phyloP scores from a whole-genome alignment of 1,140 invertebrate species.

The Drosophila rufa region DNA sequence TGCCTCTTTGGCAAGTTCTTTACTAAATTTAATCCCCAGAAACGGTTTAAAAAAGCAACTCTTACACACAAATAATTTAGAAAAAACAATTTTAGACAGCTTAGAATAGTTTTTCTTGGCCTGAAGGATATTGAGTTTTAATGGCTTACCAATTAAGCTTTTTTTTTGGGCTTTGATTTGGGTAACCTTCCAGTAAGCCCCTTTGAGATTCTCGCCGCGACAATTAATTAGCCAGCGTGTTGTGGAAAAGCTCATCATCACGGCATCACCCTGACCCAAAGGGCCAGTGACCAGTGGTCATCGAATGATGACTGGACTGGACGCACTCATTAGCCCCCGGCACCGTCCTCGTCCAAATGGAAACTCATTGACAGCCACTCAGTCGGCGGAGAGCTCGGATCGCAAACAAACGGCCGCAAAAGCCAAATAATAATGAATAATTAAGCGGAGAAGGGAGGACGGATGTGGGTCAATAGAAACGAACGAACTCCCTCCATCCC shows the following conservation, averaged over 20 bases:
- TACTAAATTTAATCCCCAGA: background rate
- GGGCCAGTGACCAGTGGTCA: constrained; percentile 26
- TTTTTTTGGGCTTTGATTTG: background rate
- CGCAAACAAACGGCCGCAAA: constrained; percentile 41
- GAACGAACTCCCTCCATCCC: no score
- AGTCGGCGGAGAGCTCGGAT: constrained; percentile 3
- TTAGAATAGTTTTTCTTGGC: background rate
- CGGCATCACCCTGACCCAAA: constrained; percentile 57
- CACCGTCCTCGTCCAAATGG: constrained; percentile 15
- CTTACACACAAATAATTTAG: no score
- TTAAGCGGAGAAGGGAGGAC: constrained; percentile 32
- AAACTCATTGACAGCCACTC: constrained; percentile 24
- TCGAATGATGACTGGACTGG: constrained; percentile 25
- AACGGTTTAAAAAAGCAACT: background rate
- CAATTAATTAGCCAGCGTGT: constrained; percentile 4
- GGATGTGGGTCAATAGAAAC: constrained; percentile 55
- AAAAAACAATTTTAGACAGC: background rate
- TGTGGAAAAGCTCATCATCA: constrained; percentile 8
- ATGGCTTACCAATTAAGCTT: background rate
- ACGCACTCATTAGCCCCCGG: constrained; percentile 14
- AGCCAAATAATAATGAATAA: constrained; percentile 66
- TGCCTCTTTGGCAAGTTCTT: background rate
- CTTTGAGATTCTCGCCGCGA: background rate
- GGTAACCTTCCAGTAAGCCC: background rate
- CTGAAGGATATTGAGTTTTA: background rate